Evolutionary conservation across 2,113 vertebrate species (phyloP).

Genomic region (Pterocles gutturalis): DNA sequence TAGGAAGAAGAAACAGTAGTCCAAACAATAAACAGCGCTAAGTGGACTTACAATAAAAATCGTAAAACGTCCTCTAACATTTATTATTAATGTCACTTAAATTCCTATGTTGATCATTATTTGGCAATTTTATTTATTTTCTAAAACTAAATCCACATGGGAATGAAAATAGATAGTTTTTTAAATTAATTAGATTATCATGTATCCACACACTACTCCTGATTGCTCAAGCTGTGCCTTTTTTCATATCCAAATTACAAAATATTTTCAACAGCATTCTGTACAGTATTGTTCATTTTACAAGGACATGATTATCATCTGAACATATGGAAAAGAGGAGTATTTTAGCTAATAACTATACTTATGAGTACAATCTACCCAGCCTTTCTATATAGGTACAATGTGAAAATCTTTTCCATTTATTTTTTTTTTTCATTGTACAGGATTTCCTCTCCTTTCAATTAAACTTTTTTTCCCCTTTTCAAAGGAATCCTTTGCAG

Average conservation of each 20-base stretch:
- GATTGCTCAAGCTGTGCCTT: neutral
- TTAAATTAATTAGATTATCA: neutral
- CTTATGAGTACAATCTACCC: neutral
- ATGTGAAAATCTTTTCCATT: neutral
- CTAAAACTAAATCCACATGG: neutral
- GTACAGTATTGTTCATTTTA: neutral
- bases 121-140: neutral
- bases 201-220: neutral
- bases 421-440: neutral
- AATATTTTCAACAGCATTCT: neutral
- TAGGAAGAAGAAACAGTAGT: neutral
- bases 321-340: neutral
- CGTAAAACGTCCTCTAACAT: neutral
- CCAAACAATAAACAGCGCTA: neutral
- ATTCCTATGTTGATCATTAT: neutral
- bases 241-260: conserved; percentile 6
- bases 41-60: neutral
- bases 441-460: neutral
- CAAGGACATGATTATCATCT: neutral
- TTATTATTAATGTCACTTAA: neutral
- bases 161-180: neutral
- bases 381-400: neutral
- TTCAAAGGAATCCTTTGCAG: neutral
- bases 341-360: conserved; percentile 2
- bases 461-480: neutral